These are phyloP conservation scores for Ailurus styani DNA, from an alignment of 2,113 vertebrate species.

Conservation along the genomic window DNA sequence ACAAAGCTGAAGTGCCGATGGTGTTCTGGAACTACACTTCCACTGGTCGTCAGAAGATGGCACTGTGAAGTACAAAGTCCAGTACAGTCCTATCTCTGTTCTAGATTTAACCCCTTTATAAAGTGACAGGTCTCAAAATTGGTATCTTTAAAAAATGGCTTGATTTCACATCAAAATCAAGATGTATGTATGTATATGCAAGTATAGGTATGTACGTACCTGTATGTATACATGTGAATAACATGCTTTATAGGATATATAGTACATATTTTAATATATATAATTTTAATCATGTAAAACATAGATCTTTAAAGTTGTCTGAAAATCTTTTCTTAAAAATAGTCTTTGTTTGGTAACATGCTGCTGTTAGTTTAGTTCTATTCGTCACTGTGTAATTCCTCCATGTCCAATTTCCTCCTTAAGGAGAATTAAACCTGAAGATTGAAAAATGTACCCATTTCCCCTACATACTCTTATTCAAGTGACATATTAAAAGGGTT, in stretches of 20 bases:
- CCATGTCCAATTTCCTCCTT: not conserved
- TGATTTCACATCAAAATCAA: not conserved
- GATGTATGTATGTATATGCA: not conserved
- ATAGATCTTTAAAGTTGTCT: not conserved
- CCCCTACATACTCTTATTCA: not conserved
- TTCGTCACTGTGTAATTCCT: not conserved
- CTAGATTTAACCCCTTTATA: not conserved
- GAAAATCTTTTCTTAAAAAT: not conserved
- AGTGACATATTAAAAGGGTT: not conserved
- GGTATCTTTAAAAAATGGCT: not conserved
- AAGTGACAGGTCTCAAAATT: not conserved
- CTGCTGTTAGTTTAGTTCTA: not conserved
- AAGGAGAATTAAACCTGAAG: not conserved
- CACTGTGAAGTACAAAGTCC: not conserved
- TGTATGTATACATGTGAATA: not conserved
- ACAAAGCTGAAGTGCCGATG: not conserved
- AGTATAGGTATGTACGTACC: not conserved
- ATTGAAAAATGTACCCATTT: not conserved
- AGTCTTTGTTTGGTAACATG: not conserved
- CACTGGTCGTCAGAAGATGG: conserved; percentile 41
- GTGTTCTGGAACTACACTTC: not conserved
- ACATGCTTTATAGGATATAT: not conserved
- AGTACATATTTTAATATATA: not conserved
- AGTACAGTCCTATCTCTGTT: not conserved
- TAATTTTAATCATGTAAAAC: not conserved